These are phyloP conservation scores for Drosophila testacea DNA, from an alignment of 2,888 invertebrate genomes.

Conservation along the genomic window DNA sequence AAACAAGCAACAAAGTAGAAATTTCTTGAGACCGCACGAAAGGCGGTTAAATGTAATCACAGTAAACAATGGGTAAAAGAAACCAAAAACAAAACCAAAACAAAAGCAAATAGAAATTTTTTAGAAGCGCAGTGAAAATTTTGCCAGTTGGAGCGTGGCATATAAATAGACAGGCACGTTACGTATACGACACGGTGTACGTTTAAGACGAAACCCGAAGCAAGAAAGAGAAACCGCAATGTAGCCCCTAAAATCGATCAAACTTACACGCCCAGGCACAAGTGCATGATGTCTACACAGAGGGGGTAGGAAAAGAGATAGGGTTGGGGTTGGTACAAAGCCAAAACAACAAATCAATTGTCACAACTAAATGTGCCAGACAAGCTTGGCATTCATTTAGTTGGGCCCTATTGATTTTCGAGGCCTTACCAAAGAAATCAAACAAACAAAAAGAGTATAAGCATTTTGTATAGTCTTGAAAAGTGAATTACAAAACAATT, in stretches of 20 bases:
- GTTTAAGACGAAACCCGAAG: constrained; percentile 1
- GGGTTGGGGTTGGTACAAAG: constrained; percentile 34
- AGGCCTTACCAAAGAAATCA: constrained; percentile 34
- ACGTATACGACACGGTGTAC: constrained; percentile 63
- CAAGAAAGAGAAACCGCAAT: constrained; percentile 27
- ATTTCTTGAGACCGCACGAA: constrained; percentile 57
- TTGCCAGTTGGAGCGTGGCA: constrained; percentile 55
- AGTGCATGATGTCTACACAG: constrained; percentile 8
- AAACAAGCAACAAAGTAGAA: constrained; percentile 59
- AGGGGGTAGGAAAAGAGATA: neutral
- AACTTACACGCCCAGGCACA: constrained; percentile 51
- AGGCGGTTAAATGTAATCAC: constrained; percentile 40
- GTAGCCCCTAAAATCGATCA: constrained; percentile 68
- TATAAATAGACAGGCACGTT: constrained; percentile 36
- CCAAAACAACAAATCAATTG: constrained; percentile 51
- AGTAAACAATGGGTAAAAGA: constrained; percentile 28
- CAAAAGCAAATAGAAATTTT: constrained; percentile 50
- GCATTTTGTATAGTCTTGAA: constrained; percentile 3
- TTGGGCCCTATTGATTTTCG: constrained; percentile 46
- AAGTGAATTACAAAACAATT: neutral
- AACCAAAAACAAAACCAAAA: constrained; percentile 8
- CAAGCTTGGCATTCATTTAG: constrained; percentile 29
- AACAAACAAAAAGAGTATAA: neutral
- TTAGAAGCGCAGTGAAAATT: constrained; percentile 57
- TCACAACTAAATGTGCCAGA: constrained; percentile 53